A percentile compares a stretch with the other conserved stretches of the same genome.
Conservation (phyloP, 2,888 invertebrate species). For the Platycheirus rosarum region DNA sequence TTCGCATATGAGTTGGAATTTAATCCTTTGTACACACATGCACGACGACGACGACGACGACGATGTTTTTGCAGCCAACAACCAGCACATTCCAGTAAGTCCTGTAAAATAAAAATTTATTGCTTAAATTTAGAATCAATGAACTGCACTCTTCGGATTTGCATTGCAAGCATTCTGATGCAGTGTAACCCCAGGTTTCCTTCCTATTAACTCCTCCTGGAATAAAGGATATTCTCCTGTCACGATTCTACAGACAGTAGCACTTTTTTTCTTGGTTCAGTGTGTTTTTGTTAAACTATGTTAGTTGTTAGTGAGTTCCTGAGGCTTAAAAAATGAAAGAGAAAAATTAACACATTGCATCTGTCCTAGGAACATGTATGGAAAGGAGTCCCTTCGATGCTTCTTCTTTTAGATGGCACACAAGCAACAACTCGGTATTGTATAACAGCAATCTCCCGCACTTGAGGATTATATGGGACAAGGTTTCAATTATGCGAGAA, state of each 20-base stretch:
- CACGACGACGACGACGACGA: slow-evolving; percentile 6
- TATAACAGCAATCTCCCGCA: slow-evolving; percentile 49
- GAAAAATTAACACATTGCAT: slow-evolving; percentile 24
- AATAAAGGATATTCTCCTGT: slow-evolving; percentile 35
- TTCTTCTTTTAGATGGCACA: slow-evolving; percentile 12
- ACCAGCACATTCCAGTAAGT: slow-evolving; percentile 19
- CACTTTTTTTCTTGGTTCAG: not conserved
- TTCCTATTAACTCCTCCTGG: slow-evolving; percentile 11
- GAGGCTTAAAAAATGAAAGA: slow-evolving; percentile 22
- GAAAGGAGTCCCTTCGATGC: slow-evolving; percentile 17
- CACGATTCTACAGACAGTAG: not conserved
- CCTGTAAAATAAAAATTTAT: slow-evolving; percentile 64
- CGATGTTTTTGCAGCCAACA: slow-evolving; percentile 11
- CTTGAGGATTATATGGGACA: slow-evolving; percentile 71
- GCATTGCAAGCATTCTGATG: slow-evolving; percentile 54
- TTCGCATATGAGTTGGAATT: slow-evolving; percentile 67
- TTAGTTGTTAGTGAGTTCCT: not conserved
- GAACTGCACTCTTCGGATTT: slow-evolving; percentile 64
- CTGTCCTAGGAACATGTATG: slow-evolving; percentile 33
- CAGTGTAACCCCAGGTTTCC: slow-evolving; percentile 30
- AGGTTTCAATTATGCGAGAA: slow-evolving; percentile 72
- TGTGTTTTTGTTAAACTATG: slow-evolving; percentile 1
- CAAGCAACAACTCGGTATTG: slow-evolving; percentile 42
- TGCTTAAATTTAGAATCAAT: slow-evolving; percentile 68
- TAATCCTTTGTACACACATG: slow-evolving; percentile 55